Evolutionary conservation across 2,797 vertebrate species (phyloP), one percentile per base, ranked within the genome.

Genomic region (Acrossocheilus fasciatus): DNA sequence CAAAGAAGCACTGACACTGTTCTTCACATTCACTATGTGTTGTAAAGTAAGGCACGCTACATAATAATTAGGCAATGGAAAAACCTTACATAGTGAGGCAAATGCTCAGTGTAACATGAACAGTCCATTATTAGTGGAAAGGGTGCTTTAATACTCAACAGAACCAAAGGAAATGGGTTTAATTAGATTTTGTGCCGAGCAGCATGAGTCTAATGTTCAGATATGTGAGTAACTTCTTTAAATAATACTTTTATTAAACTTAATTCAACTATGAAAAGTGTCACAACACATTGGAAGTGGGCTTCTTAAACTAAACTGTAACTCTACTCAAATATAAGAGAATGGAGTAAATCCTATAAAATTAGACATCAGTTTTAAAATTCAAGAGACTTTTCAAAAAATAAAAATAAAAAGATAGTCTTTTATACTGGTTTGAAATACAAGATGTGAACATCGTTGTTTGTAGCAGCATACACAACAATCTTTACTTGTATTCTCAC

Each of bases 61-160:
- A 82, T 72, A 59, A 59, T 50, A 73, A 81, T 62, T 62, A 62
- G 17, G n/a, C 23, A 64, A 66, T 64, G 70, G 82, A 66, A 59
- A 75, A 83, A 39, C 43, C 41, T 7, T 18, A 81, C 30, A 36
- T 12, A 66, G 9, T 26, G 2, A 30, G 14, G 10, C 39, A 83
- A 59, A 62, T 23, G 59, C 14, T 36, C 43, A 62, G 26, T 23
- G 17, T 62, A 82, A 73, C 17, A 30, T 57, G n/a, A 39, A 52
- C 20, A 64, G 77, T 64, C 17, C 43, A 36, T 47, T 81, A 66
- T 34, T 50, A 68, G 26, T 50, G 43, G 76, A 26, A 59, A 41
- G 34, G 36, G 26, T 81, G 78, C 62, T 66, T 68, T 20, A 81
- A 68, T 50, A 64, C 18, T 70, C 57, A 39, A 36, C 30, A 64